A percentile compares a stretch with the other conserved stretches of the same genome.
These are phyloP conservation scores for Mormyrus proboscirostris DNA, from an alignment of 2,797 vertebrate species.

Conservation along the genomic window DNA sequence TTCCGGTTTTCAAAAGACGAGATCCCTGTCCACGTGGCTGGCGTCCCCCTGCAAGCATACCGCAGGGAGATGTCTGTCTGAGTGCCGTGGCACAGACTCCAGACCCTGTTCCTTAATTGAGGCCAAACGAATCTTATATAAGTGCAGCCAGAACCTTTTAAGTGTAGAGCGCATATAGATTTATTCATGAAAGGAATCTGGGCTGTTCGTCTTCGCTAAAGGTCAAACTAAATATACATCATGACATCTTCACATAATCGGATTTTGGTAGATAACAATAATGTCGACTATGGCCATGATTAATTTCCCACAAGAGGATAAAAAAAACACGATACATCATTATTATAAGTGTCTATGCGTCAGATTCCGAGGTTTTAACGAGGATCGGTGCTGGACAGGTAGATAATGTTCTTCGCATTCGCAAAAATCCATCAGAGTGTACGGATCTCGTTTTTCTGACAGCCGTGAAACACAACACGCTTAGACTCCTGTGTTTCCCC, in stretches of 20 bases:
- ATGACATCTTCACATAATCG: background rate
- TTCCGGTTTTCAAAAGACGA: background rate
- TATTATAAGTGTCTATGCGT: background rate
- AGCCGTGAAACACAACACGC: background rate
- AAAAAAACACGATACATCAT: background rate
- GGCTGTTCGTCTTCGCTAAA: background rate
- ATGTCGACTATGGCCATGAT: background rate
- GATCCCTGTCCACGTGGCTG: background rate
- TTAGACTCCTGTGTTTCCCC: background rate
- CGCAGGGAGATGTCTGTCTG: background rate
- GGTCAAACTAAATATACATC: background rate
- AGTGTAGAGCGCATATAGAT: background rate
- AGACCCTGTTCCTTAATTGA: background rate
- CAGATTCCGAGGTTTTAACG: background rate
- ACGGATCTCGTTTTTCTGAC: background rate
- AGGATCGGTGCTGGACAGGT: background rate
- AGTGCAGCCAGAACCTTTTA: background rate
- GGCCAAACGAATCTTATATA: slow-evolving; percentile 5
- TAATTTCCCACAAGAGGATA: slow-evolving; percentile 4
- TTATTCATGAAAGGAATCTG: background rate
- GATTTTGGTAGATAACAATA: background rate
- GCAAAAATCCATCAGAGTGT: background rate
- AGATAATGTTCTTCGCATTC: background rate
- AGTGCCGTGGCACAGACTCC: background rate
- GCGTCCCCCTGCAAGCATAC: background rate